Percentiles rank a stretch among this genome's conserved stretches.
Evolutionary conservation across 2,797 vertebrate species (phyloP).

Genomic region (Tympanoctomys barrerae): DNA sequence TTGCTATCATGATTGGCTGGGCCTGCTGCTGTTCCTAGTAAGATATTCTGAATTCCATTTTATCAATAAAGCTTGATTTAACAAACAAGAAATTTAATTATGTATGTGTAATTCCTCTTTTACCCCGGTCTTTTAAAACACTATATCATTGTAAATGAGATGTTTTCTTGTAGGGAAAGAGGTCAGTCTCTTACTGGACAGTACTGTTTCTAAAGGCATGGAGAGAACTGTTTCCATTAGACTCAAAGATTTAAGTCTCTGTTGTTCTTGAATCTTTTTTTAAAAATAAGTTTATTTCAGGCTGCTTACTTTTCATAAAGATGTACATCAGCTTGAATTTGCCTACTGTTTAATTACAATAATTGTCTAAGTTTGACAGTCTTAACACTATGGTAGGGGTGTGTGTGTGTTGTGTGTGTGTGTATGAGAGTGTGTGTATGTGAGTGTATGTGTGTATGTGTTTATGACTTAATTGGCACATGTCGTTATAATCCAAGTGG

Average conservation of each 20-base stretch:
- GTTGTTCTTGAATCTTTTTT: slow-evolving; percentile 67
- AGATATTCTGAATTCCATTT: slow-evolving; percentile 91
- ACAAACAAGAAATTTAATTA: slow-evolving; percentile 89
- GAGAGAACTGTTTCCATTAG: slow-evolving; percentile 80
- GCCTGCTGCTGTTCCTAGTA: slow-evolving; percentile 91
- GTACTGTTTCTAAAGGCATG: slow-evolving; percentile 85
- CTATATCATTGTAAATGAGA: slow-evolving; percentile 87
- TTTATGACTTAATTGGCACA: slow-evolving; percentile 85
- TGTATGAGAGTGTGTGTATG: slow-evolving; percentile 34
- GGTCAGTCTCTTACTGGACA: slow-evolving; percentile 87
- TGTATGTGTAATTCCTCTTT: slow-evolving; percentile 90
- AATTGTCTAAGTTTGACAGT: slow-evolving; percentile 89
- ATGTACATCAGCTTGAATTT: slow-evolving; percentile 87
- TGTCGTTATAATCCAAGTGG: slow-evolving; percentile 87
- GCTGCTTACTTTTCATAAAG: slow-evolving; percentile 80
- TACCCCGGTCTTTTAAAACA: slow-evolving; percentile 85
- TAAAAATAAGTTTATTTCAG: slow-evolving; percentile 84
- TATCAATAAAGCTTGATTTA: slow-evolving; percentile 94
- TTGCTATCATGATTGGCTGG: slow-evolving; percentile 90
- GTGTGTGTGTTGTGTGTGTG: slow-evolving; percentile 69
- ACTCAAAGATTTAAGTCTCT: slow-evolving; percentile 82
- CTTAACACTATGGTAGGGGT: slow-evolving; percentile 84
- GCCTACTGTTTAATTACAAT: slow-evolving; percentile 88
- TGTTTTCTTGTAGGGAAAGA: slow-evolving; percentile 85
- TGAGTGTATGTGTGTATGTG: slow-evolving; percentile 77